These are phyloP conservation scores for Esperia sulphurella DNA, from an alignment of 2,888 invertebrate species.

Conservation along the genomic window DNA sequence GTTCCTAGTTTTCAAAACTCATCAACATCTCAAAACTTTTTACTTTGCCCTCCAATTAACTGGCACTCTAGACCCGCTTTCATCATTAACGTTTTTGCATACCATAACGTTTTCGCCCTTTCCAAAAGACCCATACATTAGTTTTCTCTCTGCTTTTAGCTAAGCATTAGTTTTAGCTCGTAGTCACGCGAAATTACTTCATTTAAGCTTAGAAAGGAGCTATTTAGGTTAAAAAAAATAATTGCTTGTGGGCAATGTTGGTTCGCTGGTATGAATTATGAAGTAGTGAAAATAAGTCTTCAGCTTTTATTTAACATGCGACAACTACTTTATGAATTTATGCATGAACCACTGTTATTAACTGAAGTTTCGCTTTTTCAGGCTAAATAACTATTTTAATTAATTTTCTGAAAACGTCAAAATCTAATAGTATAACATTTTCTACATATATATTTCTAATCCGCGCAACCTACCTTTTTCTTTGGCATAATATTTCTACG, in stretches of 20 bases:
- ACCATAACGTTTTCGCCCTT: slow-evolving; percentile 6
- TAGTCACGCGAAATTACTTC: slow-evolving; percentile 51
- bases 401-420: no score
- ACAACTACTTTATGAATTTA: neutral
- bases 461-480: no score
- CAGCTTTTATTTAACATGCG: neutral
- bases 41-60: slow-evolving; percentile 26
- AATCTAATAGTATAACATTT: no score
- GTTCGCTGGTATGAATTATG: neutral
- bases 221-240: slow-evolving; percentile 17
- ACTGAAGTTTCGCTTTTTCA: no score
- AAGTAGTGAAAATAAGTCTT: slow-evolving; percentile 2
- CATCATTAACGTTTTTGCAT: slow-evolving; percentile 33
- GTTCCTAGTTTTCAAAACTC: slow-evolving; percentile 6
- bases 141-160: slow-evolving; percentile 4
- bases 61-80: slow-evolving; percentile 23
- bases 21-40: slow-evolving; percentile 21
- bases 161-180: slow-evolving; percentile 22
- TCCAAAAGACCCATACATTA: neutral
- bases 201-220: slow-evolving; percentile 31
- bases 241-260: neutral
- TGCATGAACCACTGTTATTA: no score
- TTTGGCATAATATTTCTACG: no score
- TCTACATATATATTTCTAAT: no score
- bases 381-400: no score